Evolutionary conservation across 2,888 invertebrate genomes (phyloP).

Genomic region (Arge pagana): DNA sequence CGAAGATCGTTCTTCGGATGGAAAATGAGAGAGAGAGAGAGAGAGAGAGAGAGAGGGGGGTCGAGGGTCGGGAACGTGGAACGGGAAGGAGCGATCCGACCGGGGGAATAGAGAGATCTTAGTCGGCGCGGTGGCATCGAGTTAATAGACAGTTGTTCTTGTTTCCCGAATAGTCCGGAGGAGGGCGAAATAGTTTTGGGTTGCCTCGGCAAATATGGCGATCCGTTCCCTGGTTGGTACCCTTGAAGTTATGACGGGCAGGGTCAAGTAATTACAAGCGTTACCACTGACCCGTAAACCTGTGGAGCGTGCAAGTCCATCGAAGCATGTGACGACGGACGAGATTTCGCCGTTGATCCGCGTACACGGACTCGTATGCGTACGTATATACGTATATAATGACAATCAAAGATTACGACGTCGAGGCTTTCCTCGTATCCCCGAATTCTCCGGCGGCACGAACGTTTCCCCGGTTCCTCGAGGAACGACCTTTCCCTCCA

Average conservation of each 20-base stretch:
- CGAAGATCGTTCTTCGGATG: slow-evolving; percentile 1
- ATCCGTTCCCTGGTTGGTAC: slow-evolving; percentile 13
- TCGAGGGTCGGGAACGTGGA: slow-evolving; percentile 40
- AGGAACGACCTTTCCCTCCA: too few species aligned
- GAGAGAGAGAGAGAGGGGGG: slow-evolving; percentile 21
- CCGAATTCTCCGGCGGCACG: too few species aligned
- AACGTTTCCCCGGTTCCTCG: too few species aligned
- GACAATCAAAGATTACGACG: too few species aligned
- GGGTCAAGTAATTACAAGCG: slow-evolving; percentile 20
- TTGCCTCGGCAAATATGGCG: slow-evolving; percentile 10
- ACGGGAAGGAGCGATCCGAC: not conserved
- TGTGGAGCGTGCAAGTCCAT: slow-evolving; percentile 11
- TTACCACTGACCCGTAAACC: slow-evolving; percentile 21
- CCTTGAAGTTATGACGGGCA: slow-evolving; percentile 17
- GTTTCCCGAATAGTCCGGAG: too few species aligned
- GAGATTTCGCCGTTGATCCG: too few species aligned
- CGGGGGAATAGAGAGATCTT: too few species aligned
- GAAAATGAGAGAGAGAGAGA: not conserved
- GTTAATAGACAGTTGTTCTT: too few species aligned
- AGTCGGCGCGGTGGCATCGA: too few species aligned
- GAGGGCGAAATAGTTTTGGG: slow-evolving; percentile 11
- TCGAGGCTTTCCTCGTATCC: too few species aligned
- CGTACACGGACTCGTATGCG: too few species aligned
- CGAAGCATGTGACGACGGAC: slow-evolving; percentile 1
- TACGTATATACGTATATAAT: too few species aligned